Evolutionary conservation across 2,113 vertebrate species (phyloP).

Genomic region (Ardeotis arabs): DNA sequence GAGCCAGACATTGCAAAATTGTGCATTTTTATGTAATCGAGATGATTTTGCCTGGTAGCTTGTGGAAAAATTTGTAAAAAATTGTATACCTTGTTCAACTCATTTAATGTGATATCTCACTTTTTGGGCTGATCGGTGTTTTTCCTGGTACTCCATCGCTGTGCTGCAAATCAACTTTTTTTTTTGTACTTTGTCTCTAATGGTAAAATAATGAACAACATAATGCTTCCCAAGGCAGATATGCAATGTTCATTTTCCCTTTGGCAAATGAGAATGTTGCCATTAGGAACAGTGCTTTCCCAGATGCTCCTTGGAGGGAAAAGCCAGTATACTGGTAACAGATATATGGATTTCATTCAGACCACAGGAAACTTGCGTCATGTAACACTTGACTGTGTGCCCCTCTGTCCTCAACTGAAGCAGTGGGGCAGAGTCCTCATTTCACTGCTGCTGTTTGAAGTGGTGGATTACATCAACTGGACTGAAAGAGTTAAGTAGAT

Average conservation of each 20-base stretch:
- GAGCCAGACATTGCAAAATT: conserved; percentile 23
- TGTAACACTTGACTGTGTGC: not conserved
- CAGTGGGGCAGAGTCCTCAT: not conserved
- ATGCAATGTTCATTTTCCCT: conserved; percentile 8
- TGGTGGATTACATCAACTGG: not conserved
- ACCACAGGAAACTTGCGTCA: not conserved
- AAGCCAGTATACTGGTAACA: not conserved
- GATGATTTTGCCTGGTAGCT: conserved; percentile 29
- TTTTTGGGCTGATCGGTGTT: not conserved
- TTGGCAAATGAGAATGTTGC: not conserved
- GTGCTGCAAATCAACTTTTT: not conserved
- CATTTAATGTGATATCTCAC: not conserved
- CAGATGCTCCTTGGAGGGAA: not conserved
- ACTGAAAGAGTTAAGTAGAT: not conserved
- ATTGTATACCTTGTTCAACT: not conserved
- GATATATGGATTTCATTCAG: not conserved
- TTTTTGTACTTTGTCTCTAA: not conserved
- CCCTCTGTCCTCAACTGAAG: not conserved
- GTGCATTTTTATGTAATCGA: conserved; percentile 30
- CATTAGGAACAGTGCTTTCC: not conserved
- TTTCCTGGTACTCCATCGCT: not conserved
- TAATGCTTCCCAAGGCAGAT: conserved; percentile 20
- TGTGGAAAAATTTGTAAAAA: conserved; percentile 30
- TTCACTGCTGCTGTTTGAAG: not conserved
- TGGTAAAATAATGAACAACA: conserved; percentile 30